phyloP scores from a whole-genome alignment of 2,113 vertebrate genomes.

The Tyrannus savana region DNA sequence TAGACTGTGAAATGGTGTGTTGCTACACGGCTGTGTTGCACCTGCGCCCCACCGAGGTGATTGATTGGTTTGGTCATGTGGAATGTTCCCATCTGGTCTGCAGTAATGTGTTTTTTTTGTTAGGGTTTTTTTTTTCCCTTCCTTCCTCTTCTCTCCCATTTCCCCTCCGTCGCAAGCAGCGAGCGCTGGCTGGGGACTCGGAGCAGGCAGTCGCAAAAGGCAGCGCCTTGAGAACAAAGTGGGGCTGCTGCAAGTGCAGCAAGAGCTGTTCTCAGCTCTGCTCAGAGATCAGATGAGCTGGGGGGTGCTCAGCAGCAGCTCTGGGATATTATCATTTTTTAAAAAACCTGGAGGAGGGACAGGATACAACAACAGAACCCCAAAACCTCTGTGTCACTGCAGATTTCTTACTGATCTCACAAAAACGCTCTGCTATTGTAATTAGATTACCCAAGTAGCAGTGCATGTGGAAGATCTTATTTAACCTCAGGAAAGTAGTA shows the following conservation, averaged over 20 bases:
- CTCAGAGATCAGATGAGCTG: not conserved
- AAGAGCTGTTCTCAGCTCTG: not conserved
- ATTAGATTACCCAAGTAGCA: constrained; percentile 74
- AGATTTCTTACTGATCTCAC: constrained; percentile 28
- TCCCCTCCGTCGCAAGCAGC: constrained; percentile 77
- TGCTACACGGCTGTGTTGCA: constrained; percentile 99
- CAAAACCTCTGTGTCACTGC: not conserved
- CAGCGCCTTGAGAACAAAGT: constrained; percentile 76
- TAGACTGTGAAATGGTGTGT: constrained; percentile 99
- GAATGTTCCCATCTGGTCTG: constrained; percentile 99
- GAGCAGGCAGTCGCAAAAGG: constrained; percentile 79
- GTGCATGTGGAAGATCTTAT: constrained; percentile 75
- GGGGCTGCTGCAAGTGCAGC: constrained; percentile 38
- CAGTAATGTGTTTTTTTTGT: constrained; percentile 88
- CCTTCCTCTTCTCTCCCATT: constrained; percentile 57
- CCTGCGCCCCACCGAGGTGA: constrained; percentile 99
- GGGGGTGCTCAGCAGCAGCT: not conserved
- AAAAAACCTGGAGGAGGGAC: not conserved
- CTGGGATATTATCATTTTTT: not conserved
- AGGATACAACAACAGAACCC: accelerated
- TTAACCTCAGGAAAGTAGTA: constrained; percentile 75
- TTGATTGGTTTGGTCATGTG: constrained; percentile 99
- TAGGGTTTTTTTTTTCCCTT: constrained; percentile 51
- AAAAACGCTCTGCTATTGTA: constrained; percentile 58
- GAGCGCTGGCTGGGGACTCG: constrained; percentile 82